A percentile compares a stretch with the other conserved stretches of the same genome.
phyloP scores from a whole-genome alignment of 1,140 invertebrate genomes.

The Drosophila tsacasi region DNA sequence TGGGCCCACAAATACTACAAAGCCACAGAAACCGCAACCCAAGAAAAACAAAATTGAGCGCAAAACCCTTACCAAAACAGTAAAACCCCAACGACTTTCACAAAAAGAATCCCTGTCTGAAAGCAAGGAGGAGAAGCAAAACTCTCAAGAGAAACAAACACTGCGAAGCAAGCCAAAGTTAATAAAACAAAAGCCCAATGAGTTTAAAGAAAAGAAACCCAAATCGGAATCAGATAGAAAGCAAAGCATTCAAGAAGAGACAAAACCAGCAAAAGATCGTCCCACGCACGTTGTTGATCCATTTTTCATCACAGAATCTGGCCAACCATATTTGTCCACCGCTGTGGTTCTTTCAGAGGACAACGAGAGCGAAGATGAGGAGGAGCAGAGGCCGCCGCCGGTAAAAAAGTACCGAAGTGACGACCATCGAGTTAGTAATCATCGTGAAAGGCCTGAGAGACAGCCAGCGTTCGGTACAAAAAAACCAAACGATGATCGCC shows the following conservation, averaged over 20 bases:
- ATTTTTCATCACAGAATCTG: conserved; percentile 87
- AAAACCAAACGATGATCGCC: conserved; percentile 47
- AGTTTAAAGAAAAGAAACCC: not conserved
- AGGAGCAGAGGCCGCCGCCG: conserved; percentile 7
- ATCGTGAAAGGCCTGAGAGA: not conserved
- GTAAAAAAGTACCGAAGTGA: conserved; percentile 4
- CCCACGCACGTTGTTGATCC: conserved; percentile 86
- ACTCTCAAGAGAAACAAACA: not conserved
- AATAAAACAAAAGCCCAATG: not conserved
- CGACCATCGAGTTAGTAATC: conserved; percentile 6
- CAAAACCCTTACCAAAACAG: not conserved
- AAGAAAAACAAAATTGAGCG: not conserved
- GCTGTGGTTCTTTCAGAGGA: conserved; percentile 79
- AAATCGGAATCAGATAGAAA: conserved; percentile 5
- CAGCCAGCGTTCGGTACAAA: conserved; percentile 7
- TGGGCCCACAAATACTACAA: too few species aligned
- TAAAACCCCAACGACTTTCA: not conserved
- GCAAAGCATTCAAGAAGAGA: conserved; percentile 17
- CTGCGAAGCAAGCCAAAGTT: not conserved
- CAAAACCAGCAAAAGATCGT: conserved; percentile 24
- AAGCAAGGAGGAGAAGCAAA: not conserved
- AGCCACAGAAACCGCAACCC: not conserved
- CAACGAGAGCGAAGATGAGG: conserved; percentile 41
- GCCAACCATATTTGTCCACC: conserved; percentile 87
- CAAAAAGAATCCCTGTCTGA: not conserved